A percentile compares a stretch with the other conserved stretches of the same genome.
Conservation (phyloP, 1,140 invertebrate genomes). For the Choristoneura fumiferana region DNA sequence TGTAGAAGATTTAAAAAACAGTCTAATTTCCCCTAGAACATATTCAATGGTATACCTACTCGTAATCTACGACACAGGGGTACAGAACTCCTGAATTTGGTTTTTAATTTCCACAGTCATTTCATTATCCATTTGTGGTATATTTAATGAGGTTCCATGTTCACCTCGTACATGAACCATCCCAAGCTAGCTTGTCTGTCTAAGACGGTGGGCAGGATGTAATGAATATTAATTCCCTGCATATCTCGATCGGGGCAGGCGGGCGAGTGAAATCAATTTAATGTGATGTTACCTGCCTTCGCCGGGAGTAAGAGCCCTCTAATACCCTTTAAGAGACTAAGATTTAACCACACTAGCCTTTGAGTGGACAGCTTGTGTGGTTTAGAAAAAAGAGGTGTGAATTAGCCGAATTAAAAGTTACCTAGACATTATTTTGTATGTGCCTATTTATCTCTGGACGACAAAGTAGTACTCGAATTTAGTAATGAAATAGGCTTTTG, state of each 20-base stretch:
- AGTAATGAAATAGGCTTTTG: too few relatives aligned
- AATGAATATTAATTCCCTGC: conserved; percentile 15
- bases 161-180: conserved; percentile 2
- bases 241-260: conserved; percentile 8
- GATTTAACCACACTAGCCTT: not conserved
- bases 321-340: not conserved
- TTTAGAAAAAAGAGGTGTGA: not conserved
- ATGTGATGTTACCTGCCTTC: not conserved
- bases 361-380: not conserved
- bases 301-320: not conserved
- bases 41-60: too few relatives aligned
- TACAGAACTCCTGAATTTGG: too few relatives aligned
- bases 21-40: too few relatives aligned
- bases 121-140: too few relatives aligned
- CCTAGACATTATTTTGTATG: conserved; percentile 25
- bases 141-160: too few relatives aligned
- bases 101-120: too few relatives aligned
- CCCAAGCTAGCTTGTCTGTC: conserved; percentile 4
- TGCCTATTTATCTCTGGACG: too few relatives aligned
- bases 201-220: not conserved
- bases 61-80: too few relatives aligned
- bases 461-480: conserved; percentile 24
- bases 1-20: too few relatives aligned
- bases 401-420: not conserved
- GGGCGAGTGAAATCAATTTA: conserved; percentile 1